phyloP scores from a whole-genome alignment of 1,140 invertebrate species.

The Harpegnathos saltator region DNA sequence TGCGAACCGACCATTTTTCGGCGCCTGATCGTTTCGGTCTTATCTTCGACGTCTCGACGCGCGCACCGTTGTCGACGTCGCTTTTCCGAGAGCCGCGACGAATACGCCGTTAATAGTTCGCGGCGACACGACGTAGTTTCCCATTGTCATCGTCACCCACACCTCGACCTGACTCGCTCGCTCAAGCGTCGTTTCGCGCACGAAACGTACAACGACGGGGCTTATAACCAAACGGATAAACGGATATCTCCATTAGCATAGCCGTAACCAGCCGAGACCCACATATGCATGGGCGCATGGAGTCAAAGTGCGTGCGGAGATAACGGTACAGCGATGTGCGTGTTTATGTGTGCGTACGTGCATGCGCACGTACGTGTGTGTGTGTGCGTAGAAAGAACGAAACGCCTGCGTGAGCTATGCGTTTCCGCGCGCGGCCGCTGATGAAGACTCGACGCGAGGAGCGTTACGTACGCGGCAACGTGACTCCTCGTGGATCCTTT shows the following conservation, averaged over 20 bases:
- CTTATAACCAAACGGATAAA: constrained; percentile 72
- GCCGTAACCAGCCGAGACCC: constrained; percentile 64
- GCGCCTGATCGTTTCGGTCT: too few relatives aligned
- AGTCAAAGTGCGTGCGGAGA: constrained; percentile 76
- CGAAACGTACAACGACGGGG: constrained; percentile 29
- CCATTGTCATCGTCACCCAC: constrained; percentile 50
- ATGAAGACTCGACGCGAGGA: constrained; percentile 44
- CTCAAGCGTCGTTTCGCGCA: background rate
- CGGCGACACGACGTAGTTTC: constrained; percentile 6
- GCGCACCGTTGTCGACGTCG: constrained; percentile 30
- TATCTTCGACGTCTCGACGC: background rate
- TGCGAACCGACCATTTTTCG: too few relatives aligned
- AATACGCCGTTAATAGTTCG: constrained; percentile 16
- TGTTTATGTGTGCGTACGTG: background rate
- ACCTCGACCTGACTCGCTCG: background rate
- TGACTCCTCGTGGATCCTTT: too few relatives aligned
- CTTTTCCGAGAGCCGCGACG: constrained; percentile 27
- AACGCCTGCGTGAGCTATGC: constrained; percentile 46
- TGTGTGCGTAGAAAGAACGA: constrained; percentile 44
- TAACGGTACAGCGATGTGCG: constrained; percentile 67
- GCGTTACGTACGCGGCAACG: too few relatives aligned
- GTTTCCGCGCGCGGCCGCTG: constrained; percentile 44
- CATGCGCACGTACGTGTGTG: background rate
- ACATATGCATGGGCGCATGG: constrained; percentile 70
- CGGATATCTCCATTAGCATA: constrained; percentile 74